Base-by-base conservation (phyloP, 2,888 invertebrate species). In the Chymomyza amoena region DNA sequence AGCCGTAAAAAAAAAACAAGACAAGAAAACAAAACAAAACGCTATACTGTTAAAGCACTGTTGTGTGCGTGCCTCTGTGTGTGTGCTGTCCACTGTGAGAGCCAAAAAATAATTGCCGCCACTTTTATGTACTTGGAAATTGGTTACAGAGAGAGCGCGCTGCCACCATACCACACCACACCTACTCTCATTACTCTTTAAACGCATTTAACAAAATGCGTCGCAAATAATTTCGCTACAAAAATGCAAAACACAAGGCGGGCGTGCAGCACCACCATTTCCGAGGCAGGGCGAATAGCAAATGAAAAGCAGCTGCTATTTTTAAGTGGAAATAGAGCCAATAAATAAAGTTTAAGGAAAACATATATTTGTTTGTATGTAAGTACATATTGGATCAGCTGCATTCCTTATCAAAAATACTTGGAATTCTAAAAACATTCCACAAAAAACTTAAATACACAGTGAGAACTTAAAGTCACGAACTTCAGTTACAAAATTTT, bases 171-270 rank as follows among this genome's bases (percentile, higher is more conserved):
- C 32, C 32, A 7, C 39, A 39, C 39, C 39, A 45, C 39, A 45
- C 13, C 13, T 13, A 45, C 39, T 13, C 39, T 13, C 39, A 4
- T 9, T 32, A 9, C 32, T 45, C 39, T 45, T 45, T 13, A 10
- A 45, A 45, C 39, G 39, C 39, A 45, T 45, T 59, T 73, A 68
- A 75, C 64, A 73, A 84, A 80, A 83, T 87, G 84, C 86, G 84
- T 75, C 84, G 88, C 86, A 84, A 83, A 84, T 75, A 73, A 77
- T 68, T 78, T 84, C 61, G 72, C 72, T 65, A 68, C 81, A 74
- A 78, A 78, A 32, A 32, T 32, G 32, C 32, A 32, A 32, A 32
- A 32, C 6, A 32, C 1, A 32, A 80, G 56, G 70, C 69, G 76
- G 73, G 51, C 51, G 9, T 16, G 51, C 18, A 15, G 16, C 54